phyloP scores from a whole-genome alignment of 2,888 invertebrate genomes.

The Macrophya alboannulata region DNA sequence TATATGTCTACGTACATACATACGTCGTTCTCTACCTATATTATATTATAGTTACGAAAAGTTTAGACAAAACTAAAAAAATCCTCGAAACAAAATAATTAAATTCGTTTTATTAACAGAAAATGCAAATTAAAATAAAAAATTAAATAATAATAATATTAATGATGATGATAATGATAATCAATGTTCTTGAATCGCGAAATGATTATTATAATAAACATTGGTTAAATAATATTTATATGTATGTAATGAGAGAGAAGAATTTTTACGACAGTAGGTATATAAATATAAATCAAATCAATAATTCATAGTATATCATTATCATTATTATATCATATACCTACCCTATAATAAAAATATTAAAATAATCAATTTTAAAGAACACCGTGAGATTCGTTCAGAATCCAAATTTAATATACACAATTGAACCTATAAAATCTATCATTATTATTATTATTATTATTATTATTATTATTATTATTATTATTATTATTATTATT shows the following conservation, averaged over 20 bases:
- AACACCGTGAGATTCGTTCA: not conserved
- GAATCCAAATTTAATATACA: too few relatives aligned
- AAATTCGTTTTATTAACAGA: not conserved
- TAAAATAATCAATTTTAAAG: conserved; percentile 1
- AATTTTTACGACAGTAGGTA: not conserved
- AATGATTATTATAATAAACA: not conserved
- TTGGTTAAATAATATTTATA: not conserved
- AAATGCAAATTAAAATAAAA: not conserved
- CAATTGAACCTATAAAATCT: too few relatives aligned
- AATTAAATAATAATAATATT: not conserved
- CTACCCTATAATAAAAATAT: not conserved
- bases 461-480: not conserved
- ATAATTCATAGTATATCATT: not conserved
- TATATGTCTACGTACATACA: not conserved
- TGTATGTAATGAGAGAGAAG: not conserved
- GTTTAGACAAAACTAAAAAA: not conserved
- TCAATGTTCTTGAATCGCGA: not conserved
- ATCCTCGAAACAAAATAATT: not conserved
- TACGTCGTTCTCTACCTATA: not conserved
- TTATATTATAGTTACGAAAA: not conserved
- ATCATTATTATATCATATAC: not conserved
- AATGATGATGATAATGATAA: not conserved
- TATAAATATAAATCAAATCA: not conserved
- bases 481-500: not conserved
- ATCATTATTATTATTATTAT: not conserved